Base-by-base conservation (phyloP, 2,113 vertebrate genomes). In the Neolamprologus longior region DNA sequence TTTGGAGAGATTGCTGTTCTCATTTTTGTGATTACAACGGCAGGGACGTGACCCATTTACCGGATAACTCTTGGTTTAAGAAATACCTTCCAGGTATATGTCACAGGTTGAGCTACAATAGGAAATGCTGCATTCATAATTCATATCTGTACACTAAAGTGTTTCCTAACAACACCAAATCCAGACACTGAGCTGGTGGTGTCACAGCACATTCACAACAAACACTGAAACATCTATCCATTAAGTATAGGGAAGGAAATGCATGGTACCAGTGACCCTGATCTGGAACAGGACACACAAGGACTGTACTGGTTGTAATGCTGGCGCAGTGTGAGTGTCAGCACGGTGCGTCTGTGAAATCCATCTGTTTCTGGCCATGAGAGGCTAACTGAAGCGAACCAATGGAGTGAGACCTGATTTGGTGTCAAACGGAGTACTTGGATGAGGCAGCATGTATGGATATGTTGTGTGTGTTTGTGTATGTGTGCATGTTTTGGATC, bases 341-440 rank as follows among this genome's bases (percentile, higher is more conserved):
- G 63, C 84, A 83, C 42, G 45, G 79, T 85, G 84, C 28, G 73
- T 93, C 91, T 93, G 92, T 91, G 81, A 87, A 90, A 91, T 84
- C 93, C 94, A 93, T 94, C 93, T 95, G 91, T 93, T 90, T 86
- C 81, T 87, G 90, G 80, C 85, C 83, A 10, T 85, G 82, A 89
- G 78, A 57, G 88, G 86, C 94, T 63, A 86, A 88, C 89, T 93
- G 88, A 88, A 86, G 85, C 47, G 89, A 93, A 87, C 90, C 90
- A 94, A 92, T 94, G 90, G 91, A 95, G 81, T 91, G 91, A 92
- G 86, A 87, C 83, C 84, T 94, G 92, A 94, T 92, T 90, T 92
- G 88, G 94, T 94, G 94, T 94, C 93, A 95, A 95, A 95, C 55
- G 81, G 90, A 88, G 91, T 47, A 55, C 81, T 90, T 92, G 94